Percentiles rank a stretch among this genome's conserved stretches.
These are phyloP conservation scores for Hyppa rectilinea DNA, from an alignment of 2,888 invertebrate genomes.

Conservation along the genomic window DNA sequence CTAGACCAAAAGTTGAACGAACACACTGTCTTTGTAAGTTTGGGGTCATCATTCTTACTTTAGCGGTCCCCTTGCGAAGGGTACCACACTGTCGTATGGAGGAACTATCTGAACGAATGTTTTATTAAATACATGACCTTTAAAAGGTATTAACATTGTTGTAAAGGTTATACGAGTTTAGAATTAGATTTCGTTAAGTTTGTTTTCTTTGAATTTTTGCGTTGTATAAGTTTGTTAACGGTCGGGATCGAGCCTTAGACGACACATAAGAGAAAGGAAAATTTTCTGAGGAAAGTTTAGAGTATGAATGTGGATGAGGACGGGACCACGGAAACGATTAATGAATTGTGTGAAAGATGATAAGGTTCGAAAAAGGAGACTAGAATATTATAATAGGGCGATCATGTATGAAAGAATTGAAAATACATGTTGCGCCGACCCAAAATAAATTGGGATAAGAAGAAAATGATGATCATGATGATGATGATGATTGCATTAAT, in stretches of 20 bases:
- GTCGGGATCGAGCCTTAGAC: constrained; percentile 1
- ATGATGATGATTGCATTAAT: too few species aligned
- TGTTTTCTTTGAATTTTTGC: constrained; percentile 39
- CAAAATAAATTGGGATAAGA: too few species aligned
- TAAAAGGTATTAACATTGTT: constrained; percentile 6
- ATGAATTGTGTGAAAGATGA: too few species aligned
- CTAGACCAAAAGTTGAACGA: constrained; percentile 52
- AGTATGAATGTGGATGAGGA: too few species aligned
- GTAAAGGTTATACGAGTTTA: constrained; percentile 22
- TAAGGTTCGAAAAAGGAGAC: too few species aligned
- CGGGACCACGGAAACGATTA: too few species aligned
- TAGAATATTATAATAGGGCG: too few species aligned
- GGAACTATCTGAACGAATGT: constrained; percentile 20
- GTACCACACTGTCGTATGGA: constrained; percentile 3
- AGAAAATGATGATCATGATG: too few species aligned
- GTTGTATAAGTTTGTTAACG: constrained; percentile 27
- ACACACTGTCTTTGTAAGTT: constrained; percentile 42
- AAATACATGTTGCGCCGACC: too few species aligned
- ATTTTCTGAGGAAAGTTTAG: background rate
- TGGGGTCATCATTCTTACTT: constrained; percentile 53
- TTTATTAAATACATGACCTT: constrained; percentile 39
- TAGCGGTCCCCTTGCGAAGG: constrained; percentile 37
- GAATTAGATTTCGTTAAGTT: constrained; percentile 41
- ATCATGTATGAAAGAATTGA: too few species aligned
- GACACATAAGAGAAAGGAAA: background rate